Base-by-base conservation (phyloP, 2,113 vertebrate species). In the Uria lomvia region DNA sequence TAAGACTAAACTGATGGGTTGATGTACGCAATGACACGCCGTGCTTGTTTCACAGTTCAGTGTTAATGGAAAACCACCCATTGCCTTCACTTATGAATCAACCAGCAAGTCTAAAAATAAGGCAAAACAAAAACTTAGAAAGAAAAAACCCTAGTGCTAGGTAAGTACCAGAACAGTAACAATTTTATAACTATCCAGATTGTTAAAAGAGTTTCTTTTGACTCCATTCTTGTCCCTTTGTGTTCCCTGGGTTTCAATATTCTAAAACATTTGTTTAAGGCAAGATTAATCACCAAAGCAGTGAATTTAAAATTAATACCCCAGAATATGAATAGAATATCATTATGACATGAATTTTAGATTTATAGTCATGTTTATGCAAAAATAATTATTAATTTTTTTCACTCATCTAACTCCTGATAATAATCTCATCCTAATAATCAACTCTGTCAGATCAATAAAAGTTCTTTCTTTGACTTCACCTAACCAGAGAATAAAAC, bases 281-380 rank as follows among this genome's bases (percentile, higher is more conserved):
- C 13, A 67, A 89, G 70, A 91, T 89, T 91, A 94, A 97, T 91
- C 80, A 92, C 29, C 34, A 56, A 89, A 87, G 84, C 26, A 40
- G 17, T 47, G 59, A 77, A 71, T 70, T 92, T 77, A 62, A 89
- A 94, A 96, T 86, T 86, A 67, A 43, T 75, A 75, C 47, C 24
- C 20, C n/a, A 36, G 65, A 86, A 85, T 84, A 86, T 42, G 34
- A 90, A 82, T 10, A 65, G 5, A 78, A 30, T 82, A 68, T 65
- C 53, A 75, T 84, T 59, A 84, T 26, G 56, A 92, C 6, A 55
- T 47, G 8, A 86, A 78, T 85, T 91, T 95, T 17, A 78, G 71
- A 78, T 60, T 60, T 87, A 82, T 60, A 82, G 68, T 59, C 18
- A 78, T 96, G 62, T 96, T 96, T 95, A 91, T 88, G 49, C 66